Evolutionary conservation across 1,140 invertebrate genomes (phyloP).

Genomic region (Amyelois transitella): DNA sequence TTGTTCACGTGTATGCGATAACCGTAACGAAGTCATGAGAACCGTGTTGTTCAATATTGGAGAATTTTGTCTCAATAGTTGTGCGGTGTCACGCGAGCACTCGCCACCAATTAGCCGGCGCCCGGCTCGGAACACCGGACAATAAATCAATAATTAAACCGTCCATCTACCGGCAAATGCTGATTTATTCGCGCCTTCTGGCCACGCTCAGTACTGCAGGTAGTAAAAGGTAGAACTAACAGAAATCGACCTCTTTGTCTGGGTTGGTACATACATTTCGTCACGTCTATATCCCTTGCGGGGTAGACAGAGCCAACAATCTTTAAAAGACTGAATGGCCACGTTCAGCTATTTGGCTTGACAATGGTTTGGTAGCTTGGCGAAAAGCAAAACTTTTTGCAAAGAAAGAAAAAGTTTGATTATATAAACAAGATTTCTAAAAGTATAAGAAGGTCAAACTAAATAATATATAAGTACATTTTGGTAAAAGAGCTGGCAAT

Average conservation of each 20-base stretch:
- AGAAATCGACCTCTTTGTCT: background rate
- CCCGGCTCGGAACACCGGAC: constrained; percentile 39
- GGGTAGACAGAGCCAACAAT: too few relatives aligned
- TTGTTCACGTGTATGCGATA: constrained; percentile 19
- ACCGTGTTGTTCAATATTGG: constrained; percentile 47
- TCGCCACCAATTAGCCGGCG: constrained; percentile 65
- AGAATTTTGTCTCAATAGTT: constrained; percentile 37
- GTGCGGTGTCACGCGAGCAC: constrained; percentile 57
- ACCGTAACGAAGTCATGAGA: constrained; percentile 39
- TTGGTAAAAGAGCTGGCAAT: too few relatives aligned
- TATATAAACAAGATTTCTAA: too few relatives aligned
- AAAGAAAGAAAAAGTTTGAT: too few relatives aligned
- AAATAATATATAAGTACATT: too few relatives aligned
- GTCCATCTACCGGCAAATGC: constrained; percentile 64
- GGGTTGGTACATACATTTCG: too few relatives aligned
- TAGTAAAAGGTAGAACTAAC: constrained; percentile 11
- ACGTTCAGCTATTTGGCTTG: too few relatives aligned
- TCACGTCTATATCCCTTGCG: too few relatives aligned
- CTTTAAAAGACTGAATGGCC: too few relatives aligned
- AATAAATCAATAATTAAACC: constrained; percentile 73
- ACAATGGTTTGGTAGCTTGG: too few relatives aligned
- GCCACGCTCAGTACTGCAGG: constrained; percentile 43
- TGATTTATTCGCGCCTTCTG: constrained; percentile 64
- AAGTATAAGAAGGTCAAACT: too few relatives aligned
- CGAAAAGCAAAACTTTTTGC: too few relatives aligned